phyloP scores from a whole-genome alignment of 2,113 vertebrate genomes.

The Trichechus manatus region DNA sequence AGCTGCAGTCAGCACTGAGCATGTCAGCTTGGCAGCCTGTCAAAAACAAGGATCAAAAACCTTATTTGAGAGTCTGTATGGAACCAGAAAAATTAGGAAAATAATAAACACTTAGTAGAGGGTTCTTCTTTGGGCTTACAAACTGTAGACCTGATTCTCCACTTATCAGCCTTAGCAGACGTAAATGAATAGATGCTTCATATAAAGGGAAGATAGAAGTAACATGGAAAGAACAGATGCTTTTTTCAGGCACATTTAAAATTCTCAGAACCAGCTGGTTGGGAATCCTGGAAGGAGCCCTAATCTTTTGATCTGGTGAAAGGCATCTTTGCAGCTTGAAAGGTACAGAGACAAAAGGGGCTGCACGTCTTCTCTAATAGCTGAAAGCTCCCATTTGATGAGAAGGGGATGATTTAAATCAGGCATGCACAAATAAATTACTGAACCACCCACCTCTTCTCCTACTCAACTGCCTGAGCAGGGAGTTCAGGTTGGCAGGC shows the following conservation, averaged over 20 bases:
- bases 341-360: constrained; percentile 55
- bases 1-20: constrained; percentile 32
- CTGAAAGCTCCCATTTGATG: constrained; percentile 67
- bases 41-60: not conserved
- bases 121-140: not conserved
- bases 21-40: not conserved
- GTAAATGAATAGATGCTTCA: constrained; percentile 45
- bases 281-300: constrained; percentile 69
- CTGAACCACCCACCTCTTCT: constrained; percentile 65
- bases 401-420: constrained; percentile 67
- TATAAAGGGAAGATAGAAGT: constrained; percentile 34
- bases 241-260: constrained; percentile 64
- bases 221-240: constrained; percentile 62
- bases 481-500: constrained; percentile 24
- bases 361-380: constrained; percentile 25
- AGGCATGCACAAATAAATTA: constrained; percentile 67
- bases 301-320: constrained; percentile 75
- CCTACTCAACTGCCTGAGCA: constrained; percentile 52
- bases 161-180: not conserved
- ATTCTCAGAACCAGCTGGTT: constrained; percentile 70
- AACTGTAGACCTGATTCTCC: not conserved
- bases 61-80: constrained; percentile 25
- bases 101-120: not conserved
- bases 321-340: constrained; percentile 65
- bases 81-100: constrained; percentile 8